These are phyloP conservation scores for Busseola fusca DNA, from an alignment of 2,888 invertebrate genomes.

Conservation along the genomic window DNA sequence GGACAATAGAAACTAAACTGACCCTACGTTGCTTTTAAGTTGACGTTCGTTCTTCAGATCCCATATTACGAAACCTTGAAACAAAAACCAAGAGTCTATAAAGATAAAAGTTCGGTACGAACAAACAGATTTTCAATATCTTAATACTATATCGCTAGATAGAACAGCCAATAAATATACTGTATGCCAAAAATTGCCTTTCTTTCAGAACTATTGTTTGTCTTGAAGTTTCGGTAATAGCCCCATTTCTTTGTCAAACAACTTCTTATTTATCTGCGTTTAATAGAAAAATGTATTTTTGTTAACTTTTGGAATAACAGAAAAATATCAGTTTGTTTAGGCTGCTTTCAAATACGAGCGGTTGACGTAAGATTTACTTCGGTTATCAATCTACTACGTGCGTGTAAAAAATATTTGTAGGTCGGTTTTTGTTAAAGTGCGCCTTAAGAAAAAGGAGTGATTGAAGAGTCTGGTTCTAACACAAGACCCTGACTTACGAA, in stretches of 20 bases:
- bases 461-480: not conserved
- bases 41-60: not conserved
- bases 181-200: conserved; percentile 48
- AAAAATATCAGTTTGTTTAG: conserved; percentile 1
- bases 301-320: conserved; percentile 21
- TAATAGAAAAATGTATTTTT: conserved; percentile 53
- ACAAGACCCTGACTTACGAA: not conserved
- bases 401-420: not conserved
- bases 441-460: not conserved
- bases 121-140: conserved; percentile 45
- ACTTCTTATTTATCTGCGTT: conserved; percentile 40
- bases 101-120: conserved; percentile 13
- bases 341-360: not conserved
- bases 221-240: conserved; percentile 48
- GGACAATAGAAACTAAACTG: too few relatives aligned
- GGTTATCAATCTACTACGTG: not conserved
- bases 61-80: not conserved
- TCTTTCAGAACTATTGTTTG: conserved; percentile 51
- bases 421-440: not conserved
- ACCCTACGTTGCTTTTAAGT: not conserved
- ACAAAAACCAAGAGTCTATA: not conserved
- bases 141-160: conserved; percentile 32
- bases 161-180: conserved; percentile 26
- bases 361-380: not conserved
- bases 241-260: conserved; percentile 50